A percentile compares a stretch with the other conserved stretches of the same genome.
phyloP scores from a whole-genome alignment of 2,888 invertebrate genomes.

The Tricholauxania praeusta region DNA sequence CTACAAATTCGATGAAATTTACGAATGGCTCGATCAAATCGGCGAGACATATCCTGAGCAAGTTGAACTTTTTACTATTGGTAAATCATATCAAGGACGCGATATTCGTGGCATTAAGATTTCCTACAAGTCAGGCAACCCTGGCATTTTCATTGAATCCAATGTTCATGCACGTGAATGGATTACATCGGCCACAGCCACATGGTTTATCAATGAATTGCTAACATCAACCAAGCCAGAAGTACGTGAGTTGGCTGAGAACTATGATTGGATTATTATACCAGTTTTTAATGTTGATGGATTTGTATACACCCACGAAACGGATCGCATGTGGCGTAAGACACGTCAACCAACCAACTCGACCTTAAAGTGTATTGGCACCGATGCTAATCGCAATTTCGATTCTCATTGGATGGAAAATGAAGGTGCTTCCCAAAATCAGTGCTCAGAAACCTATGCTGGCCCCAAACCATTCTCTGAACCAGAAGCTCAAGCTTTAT shows the following conservation, averaged over 20 bases:
- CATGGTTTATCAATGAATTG: constrained; percentile 78
- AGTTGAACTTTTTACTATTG: constrained; percentile 63
- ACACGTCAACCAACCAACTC: constrained; percentile 70
- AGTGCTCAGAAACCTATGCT: constrained; percentile 68
- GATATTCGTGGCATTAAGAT: constrained; percentile 72
- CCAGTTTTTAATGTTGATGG: constrained; percentile 83
- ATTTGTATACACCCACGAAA: constrained; percentile 75
- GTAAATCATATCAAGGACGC: constrained; percentile 73
- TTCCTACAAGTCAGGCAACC: constrained; percentile 66
- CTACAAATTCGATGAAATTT: constrained; percentile 72
- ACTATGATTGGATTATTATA: constrained; percentile 81
- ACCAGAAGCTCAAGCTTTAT: constrained; percentile 69
- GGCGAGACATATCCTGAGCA: constrained; percentile 67
- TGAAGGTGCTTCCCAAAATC: constrained; percentile 69
- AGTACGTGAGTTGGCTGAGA: constrained; percentile 73
- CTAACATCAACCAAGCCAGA: constrained; percentile 73
- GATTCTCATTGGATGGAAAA: constrained; percentile 61
- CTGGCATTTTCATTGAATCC: constrained; percentile 75
- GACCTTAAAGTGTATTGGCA: constrained; percentile 60
- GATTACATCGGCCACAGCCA: constrained; percentile 79
- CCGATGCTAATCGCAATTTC: constrained; percentile 66
- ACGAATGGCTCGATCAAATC: constrained; percentile 72
- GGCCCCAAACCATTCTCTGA: constrained; percentile 73
- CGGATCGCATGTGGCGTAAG: constrained; percentile 76
- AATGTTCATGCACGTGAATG: constrained; percentile 79